These are phyloP conservation scores for Tipula helvola DNA, from an alignment of 2,888 invertebrate species.

Conservation along the genomic window DNA sequence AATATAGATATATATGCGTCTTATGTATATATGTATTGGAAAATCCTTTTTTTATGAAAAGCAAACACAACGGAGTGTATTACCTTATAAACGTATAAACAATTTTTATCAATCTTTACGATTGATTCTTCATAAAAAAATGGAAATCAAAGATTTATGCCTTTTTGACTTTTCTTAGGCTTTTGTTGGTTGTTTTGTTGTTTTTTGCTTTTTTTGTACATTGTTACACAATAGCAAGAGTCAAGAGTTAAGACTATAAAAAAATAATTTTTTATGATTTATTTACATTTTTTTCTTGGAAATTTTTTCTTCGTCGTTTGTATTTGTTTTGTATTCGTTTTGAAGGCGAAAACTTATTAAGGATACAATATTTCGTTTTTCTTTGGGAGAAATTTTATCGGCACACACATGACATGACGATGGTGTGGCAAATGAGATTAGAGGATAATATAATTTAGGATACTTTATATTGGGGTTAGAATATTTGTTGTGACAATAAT, in stretches of 20 bases:
- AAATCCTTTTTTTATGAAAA: background rate
- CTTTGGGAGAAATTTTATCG: background rate
- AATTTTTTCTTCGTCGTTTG: background rate
- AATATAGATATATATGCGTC: background rate
- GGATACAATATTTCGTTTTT: background rate
- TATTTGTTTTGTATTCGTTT: background rate
- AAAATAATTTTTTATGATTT: background rate
- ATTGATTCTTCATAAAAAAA: background rate
- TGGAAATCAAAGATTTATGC: background rate
- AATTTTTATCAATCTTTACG: background rate
- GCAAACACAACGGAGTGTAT: background rate
- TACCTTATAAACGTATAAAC: background rate
- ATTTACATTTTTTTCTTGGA: background rate
- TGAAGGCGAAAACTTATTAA: background rate
- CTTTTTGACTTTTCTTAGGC: background rate
- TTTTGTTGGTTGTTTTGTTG: background rate
- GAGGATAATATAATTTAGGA: background rate
- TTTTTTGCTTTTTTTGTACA: background rate
- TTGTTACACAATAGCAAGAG: background rate
- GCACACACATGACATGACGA: background rate
- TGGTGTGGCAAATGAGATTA: background rate
- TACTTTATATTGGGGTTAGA: background rate
- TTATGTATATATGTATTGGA: background rate
- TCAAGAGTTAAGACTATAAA: background rate
- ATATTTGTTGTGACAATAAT: background rate